A percentile compares a stretch with the other conserved stretches of the same genome.
Evolutionary conservation across 1,140 invertebrate genomes (phyloP).

Genomic region (Drosophila pseudoobscura): DNA sequence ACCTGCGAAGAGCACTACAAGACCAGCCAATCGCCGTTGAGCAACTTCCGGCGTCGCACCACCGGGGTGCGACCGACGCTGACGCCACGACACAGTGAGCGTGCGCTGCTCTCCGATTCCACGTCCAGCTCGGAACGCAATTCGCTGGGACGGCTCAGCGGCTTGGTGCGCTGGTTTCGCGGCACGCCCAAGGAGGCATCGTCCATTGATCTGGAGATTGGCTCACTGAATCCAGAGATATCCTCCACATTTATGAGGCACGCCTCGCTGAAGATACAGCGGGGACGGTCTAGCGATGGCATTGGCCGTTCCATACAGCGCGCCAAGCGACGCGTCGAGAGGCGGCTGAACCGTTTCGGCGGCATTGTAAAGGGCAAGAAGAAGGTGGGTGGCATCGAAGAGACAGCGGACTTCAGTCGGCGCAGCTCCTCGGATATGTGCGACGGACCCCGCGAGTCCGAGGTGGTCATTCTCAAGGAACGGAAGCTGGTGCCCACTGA

Average conservation of each 20-base stretch:
- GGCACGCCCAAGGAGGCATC: constrained; percentile 83
- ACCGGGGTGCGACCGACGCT: constrained; percentile 86
- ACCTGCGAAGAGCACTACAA: constrained; percentile 88
- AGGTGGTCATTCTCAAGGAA: constrained; percentile 94
- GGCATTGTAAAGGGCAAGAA: constrained; percentile 90
- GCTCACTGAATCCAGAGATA: constrained; percentile 84
- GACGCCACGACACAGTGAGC: constrained; percentile 91
- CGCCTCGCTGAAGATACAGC: constrained; percentile 83
- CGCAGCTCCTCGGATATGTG: constrained; percentile 92
- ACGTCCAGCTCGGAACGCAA: constrained; percentile 83
- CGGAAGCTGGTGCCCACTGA: constrained; percentile 90
- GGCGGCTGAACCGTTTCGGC: constrained; percentile 89
- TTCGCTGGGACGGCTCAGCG: constrained; percentile 84
- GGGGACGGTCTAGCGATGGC: constrained; percentile 83
- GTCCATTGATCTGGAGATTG: constrained; percentile 84
- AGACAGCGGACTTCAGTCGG: constrained; percentile 91
- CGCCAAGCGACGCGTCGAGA: constrained; percentile 93
- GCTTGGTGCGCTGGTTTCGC: constrained; percentile 90
- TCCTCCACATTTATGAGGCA: constrained; percentile 82
- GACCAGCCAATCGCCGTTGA: constrained; percentile 89
- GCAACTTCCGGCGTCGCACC: constrained; percentile 89
- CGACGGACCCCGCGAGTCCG: constrained; percentile 90
- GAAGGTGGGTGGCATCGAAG: constrained; percentile 94
- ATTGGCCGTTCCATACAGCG: constrained; percentile 88
- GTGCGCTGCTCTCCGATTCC: constrained; percentile 85